These are phyloP conservation scores for Nemotelus nigrinus DNA, from an alignment of 2,888 invertebrate genomes.

Conservation along the genomic window DNA sequence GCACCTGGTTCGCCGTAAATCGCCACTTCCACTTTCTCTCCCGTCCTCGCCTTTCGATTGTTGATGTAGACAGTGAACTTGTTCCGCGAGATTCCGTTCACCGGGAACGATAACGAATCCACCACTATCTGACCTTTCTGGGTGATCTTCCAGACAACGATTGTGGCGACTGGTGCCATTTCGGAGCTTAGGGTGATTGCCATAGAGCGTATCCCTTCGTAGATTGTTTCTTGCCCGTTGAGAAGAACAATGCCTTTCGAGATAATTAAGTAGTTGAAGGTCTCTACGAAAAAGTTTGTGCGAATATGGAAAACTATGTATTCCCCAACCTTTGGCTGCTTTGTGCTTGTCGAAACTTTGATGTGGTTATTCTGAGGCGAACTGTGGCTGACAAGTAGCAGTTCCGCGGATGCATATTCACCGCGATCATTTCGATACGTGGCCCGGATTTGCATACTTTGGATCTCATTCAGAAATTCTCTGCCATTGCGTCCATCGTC, in stretches of 20 bases:
- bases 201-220: slow-evolving; percentile 79
- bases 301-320: slow-evolving; percentile 94
- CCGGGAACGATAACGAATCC: slow-evolving; percentile 95
- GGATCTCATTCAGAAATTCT: slow-evolving; percentile 73
- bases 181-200: slow-evolving; percentile 84
- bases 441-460: slow-evolving; percentile 75
- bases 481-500: slow-evolving; percentile 70
- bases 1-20: slow-evolving; percentile 94
- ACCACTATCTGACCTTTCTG: slow-evolving; percentile 86
- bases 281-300: slow-evolving; percentile 88
- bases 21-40: slow-evolving; percentile 92
- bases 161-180: slow-evolving; percentile 92
- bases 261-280: slow-evolving; percentile 90
- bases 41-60: slow-evolving; percentile 92
- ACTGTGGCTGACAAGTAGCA: slow-evolving; percentile 80
- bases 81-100: slow-evolving; percentile 93
- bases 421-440: slow-evolving; percentile 76
- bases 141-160: slow-evolving; percentile 87
- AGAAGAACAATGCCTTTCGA: slow-evolving; percentile 91
- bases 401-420: slow-evolving; percentile 73
- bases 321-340: slow-evolving; percentile 86
- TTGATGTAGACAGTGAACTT: slow-evolving; percentile 90
- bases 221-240: slow-evolving; percentile 86
- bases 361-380: slow-evolving; percentile 86
- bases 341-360: slow-evolving; percentile 86